phyloP scores from a whole-genome alignment of 1,140 invertebrate genomes.

The Epicauta chinensis region DNA sequence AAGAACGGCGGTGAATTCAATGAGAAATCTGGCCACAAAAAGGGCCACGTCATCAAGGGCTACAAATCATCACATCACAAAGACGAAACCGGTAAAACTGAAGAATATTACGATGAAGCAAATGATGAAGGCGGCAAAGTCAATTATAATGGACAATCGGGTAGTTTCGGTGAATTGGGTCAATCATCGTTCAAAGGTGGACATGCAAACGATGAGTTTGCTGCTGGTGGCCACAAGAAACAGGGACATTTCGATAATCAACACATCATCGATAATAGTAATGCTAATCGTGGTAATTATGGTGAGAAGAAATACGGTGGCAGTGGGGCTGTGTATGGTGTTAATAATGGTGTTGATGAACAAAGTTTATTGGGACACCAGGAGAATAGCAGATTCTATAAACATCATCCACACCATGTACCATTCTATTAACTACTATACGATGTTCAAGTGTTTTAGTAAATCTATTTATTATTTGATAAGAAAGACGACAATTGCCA shows the following conservation, averaged over 20 bases:
- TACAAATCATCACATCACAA: slow-evolving; percentile 60
- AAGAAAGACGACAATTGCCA: slow-evolving; percentile 9
- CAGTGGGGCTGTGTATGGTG: slow-evolving; percentile 47
- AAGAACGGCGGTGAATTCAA: slow-evolving; percentile 48
- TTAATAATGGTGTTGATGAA: slow-evolving; percentile 50
- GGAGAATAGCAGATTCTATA: slow-evolving; percentile 46
- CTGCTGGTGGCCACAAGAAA: slow-evolving; percentile 48
- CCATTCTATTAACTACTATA: slow-evolving; percentile 23
- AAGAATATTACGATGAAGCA: slow-evolving; percentile 60
- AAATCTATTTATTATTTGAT: background rate
- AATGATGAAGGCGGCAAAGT: slow-evolving; percentile 55
- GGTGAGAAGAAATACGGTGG: slow-evolving; percentile 50
- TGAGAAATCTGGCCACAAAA: slow-evolving; percentile 53
- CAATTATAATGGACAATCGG: slow-evolving; percentile 44
- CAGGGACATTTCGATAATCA: slow-evolving; percentile 49
- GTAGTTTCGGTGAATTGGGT: slow-evolving; percentile 48
- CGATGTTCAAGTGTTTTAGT: background rate
- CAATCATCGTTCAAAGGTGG: slow-evolving; percentile 51
- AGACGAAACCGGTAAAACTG: slow-evolving; percentile 58
- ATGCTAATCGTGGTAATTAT: slow-evolving; percentile 51
- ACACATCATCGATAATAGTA: slow-evolving; percentile 47
- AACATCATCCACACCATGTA: slow-evolving; percentile 29
- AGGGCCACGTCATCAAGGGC: slow-evolving; percentile 57
- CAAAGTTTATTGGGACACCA: slow-evolving; percentile 52
- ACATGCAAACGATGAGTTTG: slow-evolving; percentile 49